These are phyloP conservation scores for Plumapathes pennacea DNA, from an alignment of 92 coral and sea anemone genomes.

Conservation along the genomic window DNA sequence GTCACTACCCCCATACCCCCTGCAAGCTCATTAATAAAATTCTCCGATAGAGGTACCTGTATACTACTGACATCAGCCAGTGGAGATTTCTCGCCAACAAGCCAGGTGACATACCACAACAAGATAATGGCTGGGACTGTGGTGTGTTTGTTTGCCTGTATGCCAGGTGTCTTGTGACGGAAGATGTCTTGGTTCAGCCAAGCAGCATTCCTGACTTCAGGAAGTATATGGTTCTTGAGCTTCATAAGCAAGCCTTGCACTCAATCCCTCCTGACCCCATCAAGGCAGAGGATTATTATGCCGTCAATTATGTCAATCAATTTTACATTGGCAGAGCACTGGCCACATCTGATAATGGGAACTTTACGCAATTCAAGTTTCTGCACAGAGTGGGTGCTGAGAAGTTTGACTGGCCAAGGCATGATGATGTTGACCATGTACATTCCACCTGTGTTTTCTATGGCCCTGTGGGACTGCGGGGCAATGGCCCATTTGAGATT, in stretches of 20 bases:
- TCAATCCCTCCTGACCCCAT: conserved; percentile 13
- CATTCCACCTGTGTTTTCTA: conserved; percentile 14
- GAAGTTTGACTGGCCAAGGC: conserved; percentile 41
- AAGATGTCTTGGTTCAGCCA: conserved; percentile 6
- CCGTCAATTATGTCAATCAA: conserved; percentile 40
- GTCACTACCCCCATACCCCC: too few relatives aligned
- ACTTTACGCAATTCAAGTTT: conserved; percentile 14
- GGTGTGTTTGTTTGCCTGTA: conserved; percentile 41
- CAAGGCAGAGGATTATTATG: conserved; percentile 23
- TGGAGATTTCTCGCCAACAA: too few relatives aligned
- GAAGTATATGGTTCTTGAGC: conserved; percentile 36
- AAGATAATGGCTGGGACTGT: conserved; percentile 33
- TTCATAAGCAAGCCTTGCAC: conserved; percentile 10
- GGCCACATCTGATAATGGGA: conserved; percentile 1
- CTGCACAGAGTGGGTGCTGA: conserved; percentile 29
- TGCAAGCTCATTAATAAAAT: too few relatives aligned
- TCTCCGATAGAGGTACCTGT: too few relatives aligned
- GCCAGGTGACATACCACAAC: conserved; percentile 13
- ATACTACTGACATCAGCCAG: conserved; percentile 1
- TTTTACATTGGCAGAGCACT: conserved; percentile 43
- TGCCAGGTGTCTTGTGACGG: conserved; percentile 36
- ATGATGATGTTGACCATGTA: conserved; percentile 22
- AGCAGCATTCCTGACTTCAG: conserved; percentile 30
- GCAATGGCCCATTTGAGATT: conserved; percentile 26
- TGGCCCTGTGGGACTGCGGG: conserved; percentile 22